phyloP scores from a whole-genome alignment of 2,888 invertebrate species.

The Gnatocerus cornutus region DNA sequence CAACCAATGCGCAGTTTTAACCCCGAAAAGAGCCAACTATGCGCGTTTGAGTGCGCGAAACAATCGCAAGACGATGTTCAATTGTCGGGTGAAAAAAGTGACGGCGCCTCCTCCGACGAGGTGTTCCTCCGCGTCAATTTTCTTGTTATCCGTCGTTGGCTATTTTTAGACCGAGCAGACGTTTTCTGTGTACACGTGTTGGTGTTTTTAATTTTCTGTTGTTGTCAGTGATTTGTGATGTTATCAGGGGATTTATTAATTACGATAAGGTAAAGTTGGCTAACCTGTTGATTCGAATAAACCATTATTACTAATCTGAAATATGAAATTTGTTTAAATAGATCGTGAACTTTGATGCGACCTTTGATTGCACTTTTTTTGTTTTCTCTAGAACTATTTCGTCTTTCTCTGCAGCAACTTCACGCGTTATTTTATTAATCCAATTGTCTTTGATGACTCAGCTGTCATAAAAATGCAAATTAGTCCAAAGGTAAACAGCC shows the following conservation, averaged over 20 bases:
- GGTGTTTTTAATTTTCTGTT: background rate
- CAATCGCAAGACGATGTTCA: background rate
- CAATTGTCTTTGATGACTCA: background rate
- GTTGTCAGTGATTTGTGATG: background rate
- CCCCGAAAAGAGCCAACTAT: slow-evolving; percentile 6
- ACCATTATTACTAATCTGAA: too few relatives aligned
- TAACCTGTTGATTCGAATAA: background rate
- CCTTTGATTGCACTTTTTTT: background rate
- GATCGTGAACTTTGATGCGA: background rate
- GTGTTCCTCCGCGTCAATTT: background rate
- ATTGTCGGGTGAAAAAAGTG: background rate
- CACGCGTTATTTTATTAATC: too few relatives aligned
- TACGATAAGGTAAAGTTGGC: background rate
- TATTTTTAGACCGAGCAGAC: background rate
- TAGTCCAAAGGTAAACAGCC: background rate
- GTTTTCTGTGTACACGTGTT: slow-evolving; percentile 2
- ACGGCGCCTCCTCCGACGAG: background rate
- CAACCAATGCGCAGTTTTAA: slow-evolving; percentile 21
- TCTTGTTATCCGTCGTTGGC: background rate
- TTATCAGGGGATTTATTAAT: slow-evolving; percentile 14
- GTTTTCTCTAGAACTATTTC: too few relatives aligned
- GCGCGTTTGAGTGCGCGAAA: background rate
- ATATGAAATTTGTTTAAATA: background rate
- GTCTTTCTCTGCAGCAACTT: too few relatives aligned
- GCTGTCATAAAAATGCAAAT: background rate